Evolutionary conservation across 2,888 invertebrate species (phyloP).

Genomic region (Branchipolynoe longqiensis): DNA sequence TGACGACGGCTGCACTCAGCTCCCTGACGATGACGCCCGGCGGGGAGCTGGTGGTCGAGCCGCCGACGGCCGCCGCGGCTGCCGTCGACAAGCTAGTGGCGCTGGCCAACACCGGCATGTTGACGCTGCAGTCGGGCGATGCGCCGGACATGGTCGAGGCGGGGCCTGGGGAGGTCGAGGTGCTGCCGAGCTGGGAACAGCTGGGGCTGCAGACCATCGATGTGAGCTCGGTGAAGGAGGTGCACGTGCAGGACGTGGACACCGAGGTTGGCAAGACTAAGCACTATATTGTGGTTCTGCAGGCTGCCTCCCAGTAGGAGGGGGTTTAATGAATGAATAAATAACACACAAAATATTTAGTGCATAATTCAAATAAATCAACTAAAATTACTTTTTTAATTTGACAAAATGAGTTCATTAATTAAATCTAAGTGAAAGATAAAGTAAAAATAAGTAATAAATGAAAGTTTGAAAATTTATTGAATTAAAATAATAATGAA

Average conservation of each 20-base stretch:
- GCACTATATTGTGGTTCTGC: conserved; percentile 35
- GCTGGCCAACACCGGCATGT: conserved; percentile 30
- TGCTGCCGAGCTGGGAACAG: not conserved
- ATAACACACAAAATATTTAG: too few species aligned
- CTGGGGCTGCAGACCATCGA: conserved; percentile 9
- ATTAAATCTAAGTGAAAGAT: too few species aligned
- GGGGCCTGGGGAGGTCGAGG: not conserved
- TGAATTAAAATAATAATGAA: too few species aligned
- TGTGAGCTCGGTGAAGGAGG: not conserved
- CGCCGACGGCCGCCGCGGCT: not conserved
- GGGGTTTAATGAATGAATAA: too few species aligned
- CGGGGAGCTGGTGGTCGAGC: not conserved
- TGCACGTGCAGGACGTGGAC: conserved; percentile 36
- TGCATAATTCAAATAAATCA: too few species aligned
- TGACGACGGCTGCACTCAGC: not conserved
- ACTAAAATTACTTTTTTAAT: too few species aligned
- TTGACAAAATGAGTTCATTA: too few species aligned
- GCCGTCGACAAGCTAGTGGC: conserved; percentile 29
- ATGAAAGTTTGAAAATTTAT: too few species aligned
- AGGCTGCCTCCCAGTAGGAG: too few species aligned
- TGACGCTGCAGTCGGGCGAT: not conserved
- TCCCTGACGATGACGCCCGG: not conserved
- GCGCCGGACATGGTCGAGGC: not conserved
- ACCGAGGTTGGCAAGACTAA: conserved; percentile 10
- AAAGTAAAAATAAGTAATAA: too few species aligned